A percentile compares a stretch with the other conserved stretches of the same genome.
Evolutionary conservation across 1,140 invertebrate genomes (phyloP).

Genomic region (Elymnias hypermnestra): DNA sequence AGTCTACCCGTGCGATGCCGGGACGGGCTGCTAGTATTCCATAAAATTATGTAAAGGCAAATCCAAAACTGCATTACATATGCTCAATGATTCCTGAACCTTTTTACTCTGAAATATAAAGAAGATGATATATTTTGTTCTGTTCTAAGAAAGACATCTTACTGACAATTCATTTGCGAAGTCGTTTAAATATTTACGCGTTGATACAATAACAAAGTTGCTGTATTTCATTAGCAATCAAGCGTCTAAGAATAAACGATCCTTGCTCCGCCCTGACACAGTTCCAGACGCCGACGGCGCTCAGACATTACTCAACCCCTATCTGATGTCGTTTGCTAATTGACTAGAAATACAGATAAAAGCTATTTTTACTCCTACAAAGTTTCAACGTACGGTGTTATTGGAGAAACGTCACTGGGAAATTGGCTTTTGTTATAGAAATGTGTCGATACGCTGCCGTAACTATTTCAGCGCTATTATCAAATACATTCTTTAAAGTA

Average conservation of each 20-base stretch:
- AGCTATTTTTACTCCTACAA: constrained; percentile 39
- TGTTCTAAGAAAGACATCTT: too few relatives aligned
- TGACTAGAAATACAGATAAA: constrained; percentile 66
- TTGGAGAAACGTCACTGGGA: background rate
- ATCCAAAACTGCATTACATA: too few relatives aligned
- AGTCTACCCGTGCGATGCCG: too few relatives aligned
- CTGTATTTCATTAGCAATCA: constrained; percentile 2
- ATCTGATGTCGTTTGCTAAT: constrained; percentile 64
- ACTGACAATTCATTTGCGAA: too few relatives aligned
- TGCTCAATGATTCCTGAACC: too few relatives aligned
- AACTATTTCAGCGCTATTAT: background rate
- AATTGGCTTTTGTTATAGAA: constrained; percentile 5
- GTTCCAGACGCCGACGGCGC: constrained; percentile 23
- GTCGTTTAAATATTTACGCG: background rate
- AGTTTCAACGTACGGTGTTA: background rate
- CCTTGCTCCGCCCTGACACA: constrained; percentile 13
- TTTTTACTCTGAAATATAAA: too few relatives aligned
- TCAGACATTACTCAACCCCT: constrained; percentile 50
- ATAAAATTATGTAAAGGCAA: too few relatives aligned
- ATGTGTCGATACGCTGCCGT: background rate
- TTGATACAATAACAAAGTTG: background rate
- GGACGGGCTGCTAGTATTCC: too few relatives aligned
- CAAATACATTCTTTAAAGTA: too few relatives aligned
- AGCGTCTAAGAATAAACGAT: constrained; percentile 22
- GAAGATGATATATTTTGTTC: too few relatives aligned